Conservation (phyloP, 2,888 invertebrate species). For the Aethes cnicana region DNA sequence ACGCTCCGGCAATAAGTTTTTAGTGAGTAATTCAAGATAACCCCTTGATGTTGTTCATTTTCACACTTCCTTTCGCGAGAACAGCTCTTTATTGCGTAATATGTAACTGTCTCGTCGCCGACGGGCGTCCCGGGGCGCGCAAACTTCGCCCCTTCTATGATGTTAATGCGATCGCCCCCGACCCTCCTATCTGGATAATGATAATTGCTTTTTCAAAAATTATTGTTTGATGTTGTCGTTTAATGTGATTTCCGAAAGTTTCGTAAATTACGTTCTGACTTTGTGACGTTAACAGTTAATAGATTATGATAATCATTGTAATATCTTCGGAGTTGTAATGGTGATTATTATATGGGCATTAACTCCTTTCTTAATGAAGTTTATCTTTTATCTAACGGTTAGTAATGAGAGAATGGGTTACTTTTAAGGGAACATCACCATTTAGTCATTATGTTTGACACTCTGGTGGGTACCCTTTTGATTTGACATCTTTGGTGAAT, state of each 20-base stretch:
- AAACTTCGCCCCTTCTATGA: conserved; percentile 79
- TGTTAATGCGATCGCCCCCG: conserved; percentile 78
- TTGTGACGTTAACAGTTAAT: conserved; percentile 63
- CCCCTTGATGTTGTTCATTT: conserved; percentile 83
- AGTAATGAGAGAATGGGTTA: conserved; percentile 4
- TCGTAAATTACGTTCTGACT: conserved; percentile 58
- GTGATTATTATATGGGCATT: conserved; percentile 22
- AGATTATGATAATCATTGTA: conserved; percentile 43
- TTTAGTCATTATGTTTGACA: conserved; percentile 5
- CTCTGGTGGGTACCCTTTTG: background rate
- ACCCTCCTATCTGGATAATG: conserved; percentile 79
- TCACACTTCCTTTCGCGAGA: conserved; percentile 83
- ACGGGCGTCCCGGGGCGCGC: conserved; percentile 74
- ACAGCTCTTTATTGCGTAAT: conserved; percentile 83
- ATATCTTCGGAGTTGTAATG: conserved; percentile 18
- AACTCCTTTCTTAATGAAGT: conserved; percentile 21
- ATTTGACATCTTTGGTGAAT: no score
- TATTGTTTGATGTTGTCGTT: conserved; percentile 81
- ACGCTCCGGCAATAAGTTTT: conserved; percentile 77
- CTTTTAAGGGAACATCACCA: background rate
- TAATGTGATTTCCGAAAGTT: conserved; percentile 62
- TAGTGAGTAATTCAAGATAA: conserved; percentile 83
- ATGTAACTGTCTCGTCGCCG: conserved; percentile 79
- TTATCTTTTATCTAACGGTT: conserved; percentile 12
- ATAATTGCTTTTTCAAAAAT: conserved; percentile 81